Conservation (phyloP, 1,140 invertebrate species). For the Octopus sinensis region DNA sequence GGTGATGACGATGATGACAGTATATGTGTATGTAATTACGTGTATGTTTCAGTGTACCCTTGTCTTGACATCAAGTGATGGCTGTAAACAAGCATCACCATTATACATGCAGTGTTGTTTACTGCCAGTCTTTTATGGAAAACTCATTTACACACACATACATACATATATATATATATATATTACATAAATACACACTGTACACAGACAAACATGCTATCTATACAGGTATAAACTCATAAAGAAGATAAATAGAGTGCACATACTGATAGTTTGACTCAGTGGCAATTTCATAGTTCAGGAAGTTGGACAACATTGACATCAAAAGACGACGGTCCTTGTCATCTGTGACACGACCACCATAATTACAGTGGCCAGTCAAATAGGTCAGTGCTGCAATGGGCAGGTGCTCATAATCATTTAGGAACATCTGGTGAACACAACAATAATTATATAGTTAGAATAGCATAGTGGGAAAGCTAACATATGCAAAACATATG, state of each 20-base stretch:
- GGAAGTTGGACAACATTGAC: slow-evolving; percentile 53
- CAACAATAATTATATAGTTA: not conserved
- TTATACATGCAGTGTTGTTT: too few species aligned
- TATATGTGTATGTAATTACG: too few species aligned
- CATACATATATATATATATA: too few species aligned
- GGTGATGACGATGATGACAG: too few species aligned
- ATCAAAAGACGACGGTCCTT: slow-evolving; percentile 55
- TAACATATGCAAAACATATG: not conserved
- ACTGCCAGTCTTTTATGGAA: too few species aligned
- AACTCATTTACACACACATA: too few species aligned
- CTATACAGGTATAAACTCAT: too few species aligned
- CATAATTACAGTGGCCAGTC: slow-evolving; percentile 93
- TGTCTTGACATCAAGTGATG: too few species aligned
- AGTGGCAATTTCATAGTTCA: slow-evolving; percentile 44
- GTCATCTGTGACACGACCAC: slow-evolving; percentile 61
- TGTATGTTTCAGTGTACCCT: too few species aligned
- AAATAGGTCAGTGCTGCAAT: slow-evolving; percentile 56
- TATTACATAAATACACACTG: too few species aligned
- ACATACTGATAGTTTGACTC: slow-evolving; percentile 55
- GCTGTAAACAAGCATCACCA: too few species aligned
- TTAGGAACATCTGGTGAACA: slow-evolving; percentile 55
- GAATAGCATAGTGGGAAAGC: not conserved
- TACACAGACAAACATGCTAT: too few species aligned
- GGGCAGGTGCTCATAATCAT: slow-evolving; percentile 58
- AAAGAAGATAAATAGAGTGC: not conserved